These are phyloP conservation scores for Drosophila arawakana DNA, from an alignment of 1,140 invertebrate species.

Conservation along the genomic window DNA sequence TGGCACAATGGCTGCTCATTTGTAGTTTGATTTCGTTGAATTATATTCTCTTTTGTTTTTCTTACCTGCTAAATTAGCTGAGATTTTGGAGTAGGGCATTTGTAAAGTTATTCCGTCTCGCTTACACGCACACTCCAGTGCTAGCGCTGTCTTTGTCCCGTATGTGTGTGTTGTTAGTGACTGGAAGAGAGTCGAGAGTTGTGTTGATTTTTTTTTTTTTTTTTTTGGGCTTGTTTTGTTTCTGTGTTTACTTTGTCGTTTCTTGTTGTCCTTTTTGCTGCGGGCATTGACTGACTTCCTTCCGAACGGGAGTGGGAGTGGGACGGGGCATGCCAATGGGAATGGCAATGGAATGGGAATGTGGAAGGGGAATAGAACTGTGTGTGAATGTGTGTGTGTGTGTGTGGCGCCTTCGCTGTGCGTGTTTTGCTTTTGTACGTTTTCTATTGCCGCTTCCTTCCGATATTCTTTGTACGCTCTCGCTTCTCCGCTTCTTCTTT, in stretches of 20 bases:
- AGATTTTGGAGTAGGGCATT: constrained; percentile 42
- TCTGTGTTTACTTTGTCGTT: constrained; percentile 78
- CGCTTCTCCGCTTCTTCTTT: constrained; percentile 33
- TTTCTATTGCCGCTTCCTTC: constrained; percentile 75
- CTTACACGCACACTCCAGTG: background rate
- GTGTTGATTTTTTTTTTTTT: constrained; percentile 41
- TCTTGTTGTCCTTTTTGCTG: constrained; percentile 70
- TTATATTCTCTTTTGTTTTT: constrained; percentile 18
- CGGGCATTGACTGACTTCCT: constrained; percentile 80
- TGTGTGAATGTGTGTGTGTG: constrained; percentile 13
- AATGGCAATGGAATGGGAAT: constrained; percentile 38
- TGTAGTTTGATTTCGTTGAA: constrained; percentile 15
- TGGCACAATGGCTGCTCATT: constrained; percentile 32
- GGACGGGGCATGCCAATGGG: constrained; percentile 4
- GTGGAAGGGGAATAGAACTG: constrained; percentile 23
- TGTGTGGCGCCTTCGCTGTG: constrained; percentile 52
- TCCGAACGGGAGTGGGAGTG: constrained; percentile 36
- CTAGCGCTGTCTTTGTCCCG: background rate
- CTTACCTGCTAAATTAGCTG: constrained; percentile 51
- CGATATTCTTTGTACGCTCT: constrained; percentile 58
- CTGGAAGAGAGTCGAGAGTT: background rate
- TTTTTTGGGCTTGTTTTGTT: constrained; percentile 56
- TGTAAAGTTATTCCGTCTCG: constrained; percentile 24
- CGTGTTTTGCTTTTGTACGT: constrained; percentile 71
- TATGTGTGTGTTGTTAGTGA: constrained; percentile 1